These are phyloP conservation scores for Hemiprocne comata DNA, from an alignment of 2,113 vertebrate species.

Conservation along the genomic window DNA sequence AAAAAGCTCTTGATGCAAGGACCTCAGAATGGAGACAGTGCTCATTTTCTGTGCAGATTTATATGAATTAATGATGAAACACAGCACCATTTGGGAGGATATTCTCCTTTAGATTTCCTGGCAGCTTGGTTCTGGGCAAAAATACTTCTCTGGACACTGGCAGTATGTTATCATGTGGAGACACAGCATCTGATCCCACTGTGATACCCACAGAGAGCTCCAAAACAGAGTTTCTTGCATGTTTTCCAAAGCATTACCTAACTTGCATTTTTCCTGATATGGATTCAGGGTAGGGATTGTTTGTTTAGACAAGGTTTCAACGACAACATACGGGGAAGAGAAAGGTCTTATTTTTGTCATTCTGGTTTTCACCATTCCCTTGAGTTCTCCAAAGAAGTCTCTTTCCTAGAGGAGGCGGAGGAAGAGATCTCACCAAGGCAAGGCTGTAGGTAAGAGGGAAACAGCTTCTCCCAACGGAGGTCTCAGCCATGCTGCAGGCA, in stretches of 20 bases:
- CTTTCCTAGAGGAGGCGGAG: background rate
- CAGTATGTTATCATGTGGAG: background rate
- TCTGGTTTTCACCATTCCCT: background rate
- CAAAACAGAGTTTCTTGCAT: background rate
- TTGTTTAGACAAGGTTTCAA: background rate
- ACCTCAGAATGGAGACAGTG: background rate
- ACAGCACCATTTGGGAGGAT: slow-evolving; percentile 14
- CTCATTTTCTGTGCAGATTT: background rate
- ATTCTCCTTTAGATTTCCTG: slow-evolving; percentile 19
- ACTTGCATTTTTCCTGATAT: background rate
- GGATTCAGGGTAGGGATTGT: background rate
- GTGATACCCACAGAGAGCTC: slow-evolving; percentile 12
- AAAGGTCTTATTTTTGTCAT: background rate
- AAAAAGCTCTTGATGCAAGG: background rate
- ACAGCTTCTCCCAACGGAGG: background rate
- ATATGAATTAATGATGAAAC: background rate
- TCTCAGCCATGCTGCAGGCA: background rate
- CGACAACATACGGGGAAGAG: background rate
- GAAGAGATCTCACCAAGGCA: background rate
- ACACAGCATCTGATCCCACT: slow-evolving; percentile 40
- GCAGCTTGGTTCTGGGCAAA: slow-evolving; percentile 2
- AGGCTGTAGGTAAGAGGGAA: background rate
- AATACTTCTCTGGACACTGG: slow-evolving; percentile 38
- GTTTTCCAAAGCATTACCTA: slow-evolving; percentile 51
- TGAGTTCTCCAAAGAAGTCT: background rate